Conservation (phyloP, 2,888 invertebrate genomes). For the Petrophora chlorosata region DNA sequence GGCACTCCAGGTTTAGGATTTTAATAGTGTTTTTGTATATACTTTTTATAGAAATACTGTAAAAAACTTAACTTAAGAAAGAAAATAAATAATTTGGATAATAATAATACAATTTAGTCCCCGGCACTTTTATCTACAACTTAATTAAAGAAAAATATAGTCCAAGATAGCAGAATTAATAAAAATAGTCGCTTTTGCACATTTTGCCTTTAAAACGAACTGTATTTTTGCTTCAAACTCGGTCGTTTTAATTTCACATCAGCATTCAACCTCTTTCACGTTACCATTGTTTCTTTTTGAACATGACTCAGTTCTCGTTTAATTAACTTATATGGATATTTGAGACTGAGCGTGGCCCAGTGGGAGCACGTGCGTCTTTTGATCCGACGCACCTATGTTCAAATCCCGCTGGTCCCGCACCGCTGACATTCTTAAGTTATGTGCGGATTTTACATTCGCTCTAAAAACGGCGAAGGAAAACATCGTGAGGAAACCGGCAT, state of each 20-base stretch:
- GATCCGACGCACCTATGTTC: too few species aligned
- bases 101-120: background rate
- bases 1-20: too few species aligned
- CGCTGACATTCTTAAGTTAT: too few species aligned
- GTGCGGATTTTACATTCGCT: too few species aligned
- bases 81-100: background rate
- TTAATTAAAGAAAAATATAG: constrained; percentile 22
- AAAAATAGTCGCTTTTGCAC: constrained; percentile 12
- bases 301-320: background rate
- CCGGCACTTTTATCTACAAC: constrained; percentile 3
- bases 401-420: too few species aligned
- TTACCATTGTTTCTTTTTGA: background rate
- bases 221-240: constrained; percentile 11
- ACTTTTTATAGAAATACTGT: too few species aligned
- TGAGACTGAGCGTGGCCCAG: too few species aligned
- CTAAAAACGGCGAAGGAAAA: too few species aligned
- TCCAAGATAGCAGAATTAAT: constrained; percentile 12
- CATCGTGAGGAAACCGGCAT: too few species aligned
- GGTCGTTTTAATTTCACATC: constrained; percentile 10
- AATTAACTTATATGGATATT: background rate
- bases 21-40: too few species aligned
- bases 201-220: constrained; percentile 12
- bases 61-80: too few species aligned
- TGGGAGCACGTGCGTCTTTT: background rate
- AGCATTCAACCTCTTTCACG: background rate